Evolutionary conservation across 2,797 vertebrate genomes (phyloP), one percentile per base, ranked within the genome.

Genomic region (Haliaeetus albicilla): DNA sequence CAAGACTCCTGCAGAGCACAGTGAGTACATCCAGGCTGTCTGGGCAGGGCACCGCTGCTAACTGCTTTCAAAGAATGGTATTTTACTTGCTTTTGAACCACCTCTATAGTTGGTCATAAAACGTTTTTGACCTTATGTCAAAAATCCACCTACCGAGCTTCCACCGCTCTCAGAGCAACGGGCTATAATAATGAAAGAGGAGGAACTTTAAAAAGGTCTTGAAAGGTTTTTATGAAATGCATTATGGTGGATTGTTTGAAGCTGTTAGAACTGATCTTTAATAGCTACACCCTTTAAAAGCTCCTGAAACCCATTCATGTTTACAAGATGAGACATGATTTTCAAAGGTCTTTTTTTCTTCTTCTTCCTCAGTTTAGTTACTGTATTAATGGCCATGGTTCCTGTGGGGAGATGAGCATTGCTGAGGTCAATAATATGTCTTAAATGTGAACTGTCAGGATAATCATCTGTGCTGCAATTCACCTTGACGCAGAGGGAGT

Each of bases 341-440:
- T 94, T 96, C 76, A 91, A 33, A 95, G 91, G 87, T 41, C 67
- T 57, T 89, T 81, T 83, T 77, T 92, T 93, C 18, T 46, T 91
- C 28, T 51, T 91, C 28, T 48, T 83, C 57, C 59, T 90, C 49
- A 4, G 89, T 96, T 94, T 73, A 83, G 43, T 92, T 92, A 30
- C 68, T 35, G 53, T 44, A 43, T 74, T 95, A 82, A 89, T 67
- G 67, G 51, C 92, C 24, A 18, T 4, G 35, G 31, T 20, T 94
- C 82, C 91, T 91, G 70, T 1, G 3, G 90, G 79, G 76, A 88
- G 63, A 33, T 49, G 69, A 70, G 35, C 41, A 6, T 27, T 56
- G 39, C 56, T 60, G 43, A 86, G 87, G 87, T 95, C 92, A 93
- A 44, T 57, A 64, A 8, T n/a, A 6, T 2, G 14, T 67, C 89